Evolutionary conservation across 2,888 invertebrate genomes (phyloP), one percentile per base, ranked within the genome.

Genomic region (Nomada fabriciana): DNA sequence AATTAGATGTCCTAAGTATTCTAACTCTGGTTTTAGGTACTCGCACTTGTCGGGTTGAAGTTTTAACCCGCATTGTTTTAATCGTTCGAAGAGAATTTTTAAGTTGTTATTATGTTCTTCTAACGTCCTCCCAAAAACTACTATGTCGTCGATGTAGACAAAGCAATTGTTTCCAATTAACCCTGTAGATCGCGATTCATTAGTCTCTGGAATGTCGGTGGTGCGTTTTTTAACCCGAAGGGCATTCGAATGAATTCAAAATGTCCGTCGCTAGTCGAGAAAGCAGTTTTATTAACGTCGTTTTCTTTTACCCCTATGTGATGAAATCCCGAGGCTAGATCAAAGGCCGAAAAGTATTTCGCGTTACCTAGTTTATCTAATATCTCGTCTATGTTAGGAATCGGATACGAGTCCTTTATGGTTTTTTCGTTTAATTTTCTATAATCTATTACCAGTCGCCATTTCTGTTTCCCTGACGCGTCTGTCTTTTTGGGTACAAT

Each of bases 191-290:
- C 52, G 20, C 52, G 59, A 47, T 77, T 71, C 79, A 79, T 70
- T 0, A 75, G 15, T 43, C 70, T 36, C 10, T 79, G 74, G 11
- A 79, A 70, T 0, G 67, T 59, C 3, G 71, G 63, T 0, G 63
- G 69, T 0, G 55, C 63, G 10, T 76, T 69, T 43, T 57, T 70
- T n/a, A 70, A 42, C 0, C 75, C 55, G 53, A 63, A 72, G 0
- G 71, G 71, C 71, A 72, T 72, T 23, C 73, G 61, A 20, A 76
- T 76, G 65, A 83, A 90, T 61, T 91, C 86, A 53, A 85, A 90
- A 42, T 90, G 88, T 36, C 73, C 73, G 20, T 64, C 7, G 11
- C 15, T 60, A 2, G 23, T 65, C 2, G 57, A 57, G 29, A 86
- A 86, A 11, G 84, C 82, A 0, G 82, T 82, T 76, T 84, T 82